Percentiles rank a stretch among this genome's conserved stretches.
phyloP scores from a whole-genome alignment of 1,140 invertebrate genomes.

The Telenomus remus region DNA sequence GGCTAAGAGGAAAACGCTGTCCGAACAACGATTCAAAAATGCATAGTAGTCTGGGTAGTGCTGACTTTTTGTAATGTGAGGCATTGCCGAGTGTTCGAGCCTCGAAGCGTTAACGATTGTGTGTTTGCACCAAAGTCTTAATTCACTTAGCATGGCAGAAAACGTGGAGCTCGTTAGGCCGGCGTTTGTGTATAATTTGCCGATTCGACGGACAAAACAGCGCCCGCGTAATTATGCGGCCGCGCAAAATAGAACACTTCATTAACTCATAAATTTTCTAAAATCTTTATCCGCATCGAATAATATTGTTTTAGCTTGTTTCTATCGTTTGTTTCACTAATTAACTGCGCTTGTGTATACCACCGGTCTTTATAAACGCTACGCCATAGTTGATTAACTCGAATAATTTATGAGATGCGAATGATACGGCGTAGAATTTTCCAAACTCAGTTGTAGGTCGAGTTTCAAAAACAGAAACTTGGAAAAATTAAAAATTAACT shows the following conservation, averaged over 20 bases:
- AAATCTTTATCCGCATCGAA: slow-evolving; percentile 10
- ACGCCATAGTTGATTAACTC: too few species aligned
- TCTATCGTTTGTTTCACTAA: too few species aligned
- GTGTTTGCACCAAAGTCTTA: slow-evolving; percentile 23
- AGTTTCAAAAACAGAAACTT: not conserved
- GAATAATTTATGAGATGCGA: too few species aligned
- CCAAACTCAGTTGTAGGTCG: not conserved
- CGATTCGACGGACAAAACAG: slow-evolving; percentile 47
- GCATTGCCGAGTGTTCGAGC: slow-evolving; percentile 26
- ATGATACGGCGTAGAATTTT: not conserved
- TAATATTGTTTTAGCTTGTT: slow-evolving; percentile 1
- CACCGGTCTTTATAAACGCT: too few species aligned
- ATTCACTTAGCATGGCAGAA: slow-evolving; percentile 43
- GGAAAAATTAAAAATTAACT: too few species aligned
- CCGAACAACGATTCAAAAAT: slow-evolving; percentile 19
- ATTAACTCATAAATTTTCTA: slow-evolving; percentile 31
- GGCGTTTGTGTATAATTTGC: slow-evolving; percentile 50
- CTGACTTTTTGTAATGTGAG: slow-evolving; percentile 18
- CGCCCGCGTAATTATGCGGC: slow-evolving; percentile 35
- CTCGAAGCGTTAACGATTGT: slow-evolving; percentile 43
- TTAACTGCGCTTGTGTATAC: too few species aligned
- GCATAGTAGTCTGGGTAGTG: slow-evolving; percentile 21
- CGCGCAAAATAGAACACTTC: slow-evolving; percentile 42
- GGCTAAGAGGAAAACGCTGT: not conserved
- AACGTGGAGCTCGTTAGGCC: slow-evolving; percentile 39